These are phyloP conservation scores for Drosophila subquinaria DNA, from an alignment of 2,888 invertebrate genomes.

Conservation along the genomic window DNA sequence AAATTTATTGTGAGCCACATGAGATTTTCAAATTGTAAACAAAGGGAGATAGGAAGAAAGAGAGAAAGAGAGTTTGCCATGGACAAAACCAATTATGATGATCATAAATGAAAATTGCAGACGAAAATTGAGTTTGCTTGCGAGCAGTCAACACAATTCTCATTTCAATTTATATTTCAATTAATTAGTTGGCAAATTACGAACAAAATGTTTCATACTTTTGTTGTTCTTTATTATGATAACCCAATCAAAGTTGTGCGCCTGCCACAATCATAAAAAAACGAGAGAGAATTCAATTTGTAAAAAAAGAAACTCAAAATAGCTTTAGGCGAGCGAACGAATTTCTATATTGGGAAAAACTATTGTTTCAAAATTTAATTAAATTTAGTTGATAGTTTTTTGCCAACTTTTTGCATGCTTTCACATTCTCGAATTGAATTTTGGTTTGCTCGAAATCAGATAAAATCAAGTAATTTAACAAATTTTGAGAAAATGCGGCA, in stretches of 20 bases:
- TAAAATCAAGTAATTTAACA: background rate
- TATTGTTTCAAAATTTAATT: background rate
- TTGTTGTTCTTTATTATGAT: background rate
- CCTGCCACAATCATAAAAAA: background rate
- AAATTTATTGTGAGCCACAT: conserved; percentile 67
- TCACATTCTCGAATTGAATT: background rate
- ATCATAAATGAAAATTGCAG: conserved; percentile 36
- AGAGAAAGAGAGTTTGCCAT: conserved; percentile 14
- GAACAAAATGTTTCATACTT: conserved; percentile 19
- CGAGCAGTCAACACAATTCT: conserved; percentile 24
- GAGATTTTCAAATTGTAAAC: conserved; percentile 63
- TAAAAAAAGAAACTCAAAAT: background rate
- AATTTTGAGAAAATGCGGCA: background rate
- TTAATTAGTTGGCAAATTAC: conserved; percentile 28
- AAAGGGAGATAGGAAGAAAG: conserved; percentile 30
- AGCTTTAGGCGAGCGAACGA: background rate
- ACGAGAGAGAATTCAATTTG: background rate
- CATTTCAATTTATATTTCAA: conserved; percentile 34
- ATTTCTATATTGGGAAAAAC: background rate
- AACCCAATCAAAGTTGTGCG: conserved; percentile 7
- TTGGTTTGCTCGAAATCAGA: background rate
- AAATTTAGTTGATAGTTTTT: background rate
- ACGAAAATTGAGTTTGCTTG: conserved; percentile 34
- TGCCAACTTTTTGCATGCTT: background rate
- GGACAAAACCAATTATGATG: conserved; percentile 66